Evolutionary conservation across 2,113 vertebrate species (phyloP), one percentile per base, ranked within the genome.

Genomic region (Brachyhypopomus occidentalis): DNA sequence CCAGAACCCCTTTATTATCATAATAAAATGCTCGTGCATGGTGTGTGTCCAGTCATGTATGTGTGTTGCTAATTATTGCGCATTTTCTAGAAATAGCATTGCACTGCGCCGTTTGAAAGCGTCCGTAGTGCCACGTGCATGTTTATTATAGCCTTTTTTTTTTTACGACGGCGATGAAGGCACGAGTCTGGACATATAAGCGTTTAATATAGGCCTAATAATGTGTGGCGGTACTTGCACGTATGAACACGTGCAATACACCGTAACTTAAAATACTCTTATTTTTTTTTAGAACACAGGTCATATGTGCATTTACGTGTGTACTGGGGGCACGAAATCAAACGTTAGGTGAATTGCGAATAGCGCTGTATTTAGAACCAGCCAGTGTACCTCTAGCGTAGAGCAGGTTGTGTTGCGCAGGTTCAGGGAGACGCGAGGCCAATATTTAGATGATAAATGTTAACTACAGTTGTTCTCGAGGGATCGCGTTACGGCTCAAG

Each of bases 391-490:
- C 79, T 79, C 52, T 67, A 52, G 30, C 71, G 41, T 41, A 17
- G 72, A 64, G 67, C 41, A 62, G 72, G 56, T 59, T 59, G 69
- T 67, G 12, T 14, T 73, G 83, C 88, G 86, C 77, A 80, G 85
- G 88, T 87, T 87, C 85, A 70, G 78, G 83, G 86, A 90, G 79
- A 86, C 88, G 86, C 75, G 82, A 86, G 86, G 59, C 66, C 89
- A 90, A 86, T 89, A 89, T 92, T 92, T 92, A 89, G 88, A 87
- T 90, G 89, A 91, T 93, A 93, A 92, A 92, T 91, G 87, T 90
- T 92, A 91, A 91, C 87, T 86, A 88, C 83, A 85, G 89, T 90
- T 85, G 86, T 88, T 87, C 89, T 89, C 87, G 79, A 77, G 87
- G 90, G 89, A 92, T 92, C 88, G 60, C 84, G 89, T 94, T 93